phyloP scores from a whole-genome alignment of 2,797 vertebrate genomes.

The Clarias fuscus region DNA sequence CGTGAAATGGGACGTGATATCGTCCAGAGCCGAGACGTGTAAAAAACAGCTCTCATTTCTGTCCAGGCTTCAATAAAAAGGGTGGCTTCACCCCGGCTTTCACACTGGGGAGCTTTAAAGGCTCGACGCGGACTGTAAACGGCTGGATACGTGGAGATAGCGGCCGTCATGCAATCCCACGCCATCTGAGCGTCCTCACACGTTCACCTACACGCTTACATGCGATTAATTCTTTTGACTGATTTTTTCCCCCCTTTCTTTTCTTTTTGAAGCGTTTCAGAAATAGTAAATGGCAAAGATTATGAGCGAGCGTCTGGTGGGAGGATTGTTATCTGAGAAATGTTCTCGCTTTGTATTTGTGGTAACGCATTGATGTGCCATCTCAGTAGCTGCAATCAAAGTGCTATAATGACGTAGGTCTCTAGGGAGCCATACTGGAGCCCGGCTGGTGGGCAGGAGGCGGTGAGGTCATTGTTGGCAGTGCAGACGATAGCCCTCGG shows the following conservation, averaged over 20 bases:
- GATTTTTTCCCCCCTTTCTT: background rate
- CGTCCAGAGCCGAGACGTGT: conserved; percentile 48
- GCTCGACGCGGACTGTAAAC: conserved; percentile 44
- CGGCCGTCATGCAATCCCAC: conserved; percentile 45
- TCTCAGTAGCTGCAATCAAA: conserved; percentile 32
- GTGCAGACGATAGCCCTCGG: conserved; percentile 44
- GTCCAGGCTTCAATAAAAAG: conserved; percentile 55
- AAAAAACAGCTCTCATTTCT: conserved; percentile 54
- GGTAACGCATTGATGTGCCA: conserved; percentile 31
- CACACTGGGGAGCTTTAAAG: conserved; percentile 45
- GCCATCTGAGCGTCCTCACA: conserved; percentile 30
- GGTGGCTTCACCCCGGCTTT: conserved; percentile 44
- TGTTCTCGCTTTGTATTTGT: conserved; percentile 28
- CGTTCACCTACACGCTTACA: conserved; percentile 20
- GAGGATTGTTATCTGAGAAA: conserved; percentile 28
- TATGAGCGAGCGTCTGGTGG: conserved; percentile 22
- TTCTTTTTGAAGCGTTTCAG: conserved; percentile 11
- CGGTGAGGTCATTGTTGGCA: conserved; percentile 61
- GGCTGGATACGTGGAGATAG: conserved; percentile 40
- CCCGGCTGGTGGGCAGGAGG: conserved; percentile 47
- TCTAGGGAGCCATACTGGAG: conserved; percentile 50
- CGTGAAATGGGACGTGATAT: conserved; percentile 57
- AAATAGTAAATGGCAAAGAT: conserved; percentile 18
- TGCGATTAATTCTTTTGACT: conserved; percentile 12
- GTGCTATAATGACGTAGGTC: conserved; percentile 37